Evolutionary conservation across 2,797 vertebrate genomes (phyloP).

Genomic region (Coracias cyanogaster): DNA sequence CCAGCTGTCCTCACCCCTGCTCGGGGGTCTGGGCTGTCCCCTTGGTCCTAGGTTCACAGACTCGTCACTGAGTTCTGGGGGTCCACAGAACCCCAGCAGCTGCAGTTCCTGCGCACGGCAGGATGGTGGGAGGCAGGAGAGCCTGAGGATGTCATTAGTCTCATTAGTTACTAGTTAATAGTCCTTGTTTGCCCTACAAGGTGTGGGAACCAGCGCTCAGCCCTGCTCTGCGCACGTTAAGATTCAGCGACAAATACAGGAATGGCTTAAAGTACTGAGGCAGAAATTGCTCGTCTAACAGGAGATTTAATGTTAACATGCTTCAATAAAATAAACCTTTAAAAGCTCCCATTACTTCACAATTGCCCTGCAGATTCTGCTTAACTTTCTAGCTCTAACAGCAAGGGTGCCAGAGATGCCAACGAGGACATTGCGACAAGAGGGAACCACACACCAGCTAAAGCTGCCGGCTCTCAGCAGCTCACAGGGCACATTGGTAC

Average conservation of each 20-base stretch:
- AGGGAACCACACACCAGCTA: background rate
- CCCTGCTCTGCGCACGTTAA: background rate
- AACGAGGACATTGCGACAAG: background rate
- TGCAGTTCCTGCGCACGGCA: accelerated
- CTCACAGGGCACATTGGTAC: background rate
- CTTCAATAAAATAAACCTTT: constrained; percentile 10
- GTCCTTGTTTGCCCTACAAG: background rate
- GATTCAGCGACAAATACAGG: background rate
- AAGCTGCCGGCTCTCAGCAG: accelerated
- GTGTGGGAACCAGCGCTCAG: background rate
- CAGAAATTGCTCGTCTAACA: background rate
- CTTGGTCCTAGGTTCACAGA: background rate
- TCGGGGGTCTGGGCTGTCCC: background rate
- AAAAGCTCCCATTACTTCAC: background rate
- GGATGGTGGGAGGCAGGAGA: background rate
- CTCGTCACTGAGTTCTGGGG: accelerated
- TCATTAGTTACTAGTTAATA: background rate
- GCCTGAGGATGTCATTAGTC: background rate
- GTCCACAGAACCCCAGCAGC: accelerated
- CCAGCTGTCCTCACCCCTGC: background rate
- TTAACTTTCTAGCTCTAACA: background rate
- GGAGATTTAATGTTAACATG: background rate
- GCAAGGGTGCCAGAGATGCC: background rate
- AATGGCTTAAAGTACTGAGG: background rate
- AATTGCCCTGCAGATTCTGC: background rate